Evolutionary conservation across 1,140 invertebrate genomes (phyloP), one percentile per base, ranked within the genome.

Genomic region (Pararge aegeria): DNA sequence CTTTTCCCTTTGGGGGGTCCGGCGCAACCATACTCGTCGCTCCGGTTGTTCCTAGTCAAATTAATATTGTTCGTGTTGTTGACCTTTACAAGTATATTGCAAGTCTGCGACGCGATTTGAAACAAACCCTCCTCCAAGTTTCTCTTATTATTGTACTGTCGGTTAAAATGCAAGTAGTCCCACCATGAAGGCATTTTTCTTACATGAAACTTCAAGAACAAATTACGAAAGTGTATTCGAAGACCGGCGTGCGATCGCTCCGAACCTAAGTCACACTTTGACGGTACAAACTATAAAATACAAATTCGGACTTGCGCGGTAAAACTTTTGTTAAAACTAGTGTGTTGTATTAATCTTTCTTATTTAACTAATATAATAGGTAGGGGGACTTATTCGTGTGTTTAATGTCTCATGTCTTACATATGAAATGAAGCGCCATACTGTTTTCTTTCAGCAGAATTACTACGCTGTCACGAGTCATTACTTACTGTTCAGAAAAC

Each of bases 51-150:
- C 66, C 93, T 91, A 52, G 93, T 93, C 74, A 93, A 92, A 65
- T 93, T 94, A 34, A 94, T 93, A 71, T 94, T 94, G 80, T 94
- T 93, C 40, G 93, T 94, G 69, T 94, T 94, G 76, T 94, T 94
- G 30, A 94, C 93, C 91, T 94, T 93, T 18, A 94, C 93, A 29
- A 94, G 87, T 64, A 94, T 93, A 73, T 93, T 94, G 65, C 93
- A 94, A 55, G 93, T 94, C 75, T 94, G 93, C 0, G 93, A 93
- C 1, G 93, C 93, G 50, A 94, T 94, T 89, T 94, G 93, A 77
- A 94, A 94, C 2, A 94, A 83, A 4, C 93, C 93, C 66, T 94
- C 93, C 68, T 94, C 93, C 38, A 94, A 80, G 78, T 94, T 94
- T 49, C 92, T 89, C 27, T 92, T 91, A 61, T 89, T 91, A 12